Base-by-base conservation (phyloP, 2,888 invertebrate genomes). In the Callimorpha dominula region DNA sequence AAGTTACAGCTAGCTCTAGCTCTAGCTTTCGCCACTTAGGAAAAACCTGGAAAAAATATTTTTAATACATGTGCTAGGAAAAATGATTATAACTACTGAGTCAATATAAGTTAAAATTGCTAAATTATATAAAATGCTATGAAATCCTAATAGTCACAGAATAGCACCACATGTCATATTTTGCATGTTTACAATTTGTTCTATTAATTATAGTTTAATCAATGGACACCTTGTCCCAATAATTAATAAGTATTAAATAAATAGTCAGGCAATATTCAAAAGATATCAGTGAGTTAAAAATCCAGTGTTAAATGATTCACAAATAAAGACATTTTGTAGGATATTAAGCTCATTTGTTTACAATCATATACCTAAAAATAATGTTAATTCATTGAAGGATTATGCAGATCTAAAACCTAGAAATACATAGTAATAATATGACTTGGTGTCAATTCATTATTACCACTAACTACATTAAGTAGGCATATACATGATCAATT, bases 151-250 rank as follows among this genome's bases (percentile, higher is more conserved):
- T 54, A 67, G 54, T 6, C 67, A 67, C 42, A 43, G 42, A 43
- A 54, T 52, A 67, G 67, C 67, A 67, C 67, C 67, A 65, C 6
- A 20, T 54, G 42, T 60, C 60, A 60, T 40, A 42, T 67, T 52
- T 42, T 54, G 54, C 54, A 67, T 67, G 52, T 54, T 12, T n/a
- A 42, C 42, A 54, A 7, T 6, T 65, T 12, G n/a, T 46, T 6
- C 9, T 1, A 54, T 17, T n/a, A 12, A 20, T 40, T 54, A 54
- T n/a, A n/a, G n/a, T 67, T 54, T 14, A 31, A 31, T 60, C 31
- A 15, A 54, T 46, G 31, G 20, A 65, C 31, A 62, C 42, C 31
- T 31, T 40, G 62, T 20, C 40, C 40, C 40, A 40, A 62, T 62
- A 40, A 40, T 31, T 31, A 31, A 31, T 20, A 11, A 20, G 17